A percentile compares a stretch with the other conserved stretches of the same genome.
phyloP scores from a whole-genome alignment of 2,888 invertebrate genomes.

The Emmelina monodactyla region DNA sequence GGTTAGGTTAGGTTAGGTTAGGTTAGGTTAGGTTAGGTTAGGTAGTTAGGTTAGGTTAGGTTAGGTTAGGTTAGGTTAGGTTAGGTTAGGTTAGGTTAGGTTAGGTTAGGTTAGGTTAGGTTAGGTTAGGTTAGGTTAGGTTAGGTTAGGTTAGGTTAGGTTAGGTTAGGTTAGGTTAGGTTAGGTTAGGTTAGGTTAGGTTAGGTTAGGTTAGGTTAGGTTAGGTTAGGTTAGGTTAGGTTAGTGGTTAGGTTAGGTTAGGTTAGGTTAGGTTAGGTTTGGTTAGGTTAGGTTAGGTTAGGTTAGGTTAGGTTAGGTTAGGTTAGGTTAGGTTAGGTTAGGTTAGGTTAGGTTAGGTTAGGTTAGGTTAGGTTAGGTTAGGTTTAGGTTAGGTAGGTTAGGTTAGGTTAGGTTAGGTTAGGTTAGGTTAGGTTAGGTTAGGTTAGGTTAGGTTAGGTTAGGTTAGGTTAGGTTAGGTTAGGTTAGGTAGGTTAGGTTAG shows the following conservation, averaged over 20 bases:
- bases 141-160: slow-evolving; percentile 15
- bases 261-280: slow-evolving; percentile 11
- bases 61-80: slow-evolving; percentile 9
- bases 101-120: slow-evolving; percentile 16
- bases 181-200: slow-evolving; percentile 7
- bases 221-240: slow-evolving; percentile 8
- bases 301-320: slow-evolving; percentile 13
- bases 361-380: slow-evolving; percentile 16
- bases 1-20: slow-evolving; percentile 14
- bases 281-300: slow-evolving; percentile 11
- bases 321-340: slow-evolving; percentile 16
- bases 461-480: slow-evolving; percentile 18
- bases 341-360: slow-evolving; percentile 15
- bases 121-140: slow-evolving; percentile 15
- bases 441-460: slow-evolving; percentile 16
- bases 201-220: slow-evolving; percentile 5
- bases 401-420: slow-evolving; percentile 17
- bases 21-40: slow-evolving; percentile 13
- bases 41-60: no score
- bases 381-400: slow-evolving; percentile 15
- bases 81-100: slow-evolving; percentile 9
- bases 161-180: slow-evolving; percentile 14
- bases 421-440: slow-evolving; percentile 16
- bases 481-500: slow-evolving; percentile 17
- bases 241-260: slow-evolving; percentile 11